A percentile compares a stretch with the other conserved stretches of the same genome.
Conservation (phyloP, 2,113 vertebrate genomes). For the Xenopus tropicalis region UCB_Xtro_10.0 CM004445.2:92015001-92015500, state of each 20-base stretch:
- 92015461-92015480: constrained; percentile 88
- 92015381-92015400: constrained; percentile 85
- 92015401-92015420: constrained; percentile 92
- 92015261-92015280: constrained; percentile 98
- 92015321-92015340: constrained; percentile 97
- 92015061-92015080: constrained; percentile 97
- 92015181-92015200: constrained; percentile 93
- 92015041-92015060: constrained; percentile 98
- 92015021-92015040: constrained; percentile 93
- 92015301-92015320: constrained; percentile 95
- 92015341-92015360: constrained; percentile 91
- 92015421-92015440: constrained; percentile 85
- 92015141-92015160: constrained; percentile 97
- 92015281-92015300: constrained; percentile 98
- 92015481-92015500: constrained; percentile 95
- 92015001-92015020: constrained; percentile 78
- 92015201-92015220: constrained; percentile 95
- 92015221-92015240: constrained; percentile 91
- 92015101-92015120: constrained; percentile 99
- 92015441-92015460: constrained; percentile 88
- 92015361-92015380: constrained; percentile 94
- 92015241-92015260: constrained; percentile 98
- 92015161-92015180: constrained; percentile 92
- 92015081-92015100: constrained; percentile 95
- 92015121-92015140: constrained; percentile 96